Evolutionary conservation across 2,888 invertebrate species (phyloP), one percentile per base, ranked within the genome.

Genomic region (Melanargia galathea): DNA sequence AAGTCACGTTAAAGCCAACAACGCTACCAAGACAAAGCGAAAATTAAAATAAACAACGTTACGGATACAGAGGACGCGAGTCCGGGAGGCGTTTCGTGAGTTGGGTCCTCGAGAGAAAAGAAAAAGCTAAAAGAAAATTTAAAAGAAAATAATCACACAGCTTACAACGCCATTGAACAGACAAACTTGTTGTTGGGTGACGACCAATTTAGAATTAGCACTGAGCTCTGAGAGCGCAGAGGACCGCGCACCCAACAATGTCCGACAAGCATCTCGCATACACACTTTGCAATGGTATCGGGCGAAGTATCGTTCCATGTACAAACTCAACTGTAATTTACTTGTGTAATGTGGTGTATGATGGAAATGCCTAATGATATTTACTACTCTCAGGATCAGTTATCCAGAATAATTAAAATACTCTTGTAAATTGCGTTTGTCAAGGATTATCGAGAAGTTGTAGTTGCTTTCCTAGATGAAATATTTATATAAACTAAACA

Each of bases 1-100:
- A 84, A 83, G 78, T 81, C 86, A 79, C 85, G 86, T 89, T 88
- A 90, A 88, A 86, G 89, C 90, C 87, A 87, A 90, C 87, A 87
- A 90, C 81, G 80, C 87, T 90, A 90, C 90, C 88, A 87, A 90
- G 87, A 87, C 90, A 83, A 91, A 90, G 89, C 90, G 79, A 78
- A 85, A 90, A 87, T 83, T 83, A 87, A 81, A 81, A 83, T 83
- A 81, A 74, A 73, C 87, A 90, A 90, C 91, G 86, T 90, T 90
- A 91, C 91, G 91, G 88, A 87, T 82, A 88, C 89, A 84, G 85
- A 76, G 90, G 88, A 87, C 82, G 81, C 83, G 89, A 83, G 87
- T 88, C 88, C 90, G 80, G 89, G 90, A 90, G 90, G 90, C 90
- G 84, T 75, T 78, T 79, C 70, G 78, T 80, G 78, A 79, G 71